Evolutionary conservation across 2,797 vertebrate genomes (phyloP), one percentile per base, ranked within the genome.

Genomic region (Coracias cyanogaster): DNA sequence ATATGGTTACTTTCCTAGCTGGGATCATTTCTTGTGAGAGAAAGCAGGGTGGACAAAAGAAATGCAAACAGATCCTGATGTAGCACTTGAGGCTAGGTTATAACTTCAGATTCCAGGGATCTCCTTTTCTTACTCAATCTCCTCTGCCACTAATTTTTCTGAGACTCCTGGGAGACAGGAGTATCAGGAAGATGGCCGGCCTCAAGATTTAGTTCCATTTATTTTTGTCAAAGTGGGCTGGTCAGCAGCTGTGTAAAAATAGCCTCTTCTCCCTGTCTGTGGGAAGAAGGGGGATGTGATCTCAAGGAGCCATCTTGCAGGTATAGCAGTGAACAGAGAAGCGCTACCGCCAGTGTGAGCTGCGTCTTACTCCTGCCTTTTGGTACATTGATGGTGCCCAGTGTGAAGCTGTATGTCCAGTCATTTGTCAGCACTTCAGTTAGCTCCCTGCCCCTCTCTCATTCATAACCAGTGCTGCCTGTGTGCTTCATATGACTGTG

Each of bases 301-400:
- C 64, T 67, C 46, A 17, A 45, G 78, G 64, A 73, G 52, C 73
- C 58, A 69, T 84, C 65, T 72, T 69, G 82, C 82, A 94, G 82
- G 62, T 83, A 20, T 4, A 25, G 54, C 54, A 7, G 9, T 31
- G 24, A 61, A 9, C 33, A 51, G 73, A 15, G 0, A 0, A 77
- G 55, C 1, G 0, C 67, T 35, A 49, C 6, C 0, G 0, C 48
- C 29, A 4, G 0, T 1, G 43, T 16, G 33, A 83, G 45, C 43
- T 78, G 62, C 5, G 1, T 35, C 6, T 1, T 70, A 6, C 29
- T 35, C 45, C 77, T 60, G 22, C 1, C 0, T 26, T 77, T 65
- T 22, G 46, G 49, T 26, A 16, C 24, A 13, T 1, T 21, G n/a
- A 3, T 61, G 49, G 61, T 51, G 21, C 78, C 73, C 25, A 4